Evolutionary conservation across 2,113 vertebrate genomes (phyloP).

Genomic region (Xiphorhynchus elegans): DNA sequence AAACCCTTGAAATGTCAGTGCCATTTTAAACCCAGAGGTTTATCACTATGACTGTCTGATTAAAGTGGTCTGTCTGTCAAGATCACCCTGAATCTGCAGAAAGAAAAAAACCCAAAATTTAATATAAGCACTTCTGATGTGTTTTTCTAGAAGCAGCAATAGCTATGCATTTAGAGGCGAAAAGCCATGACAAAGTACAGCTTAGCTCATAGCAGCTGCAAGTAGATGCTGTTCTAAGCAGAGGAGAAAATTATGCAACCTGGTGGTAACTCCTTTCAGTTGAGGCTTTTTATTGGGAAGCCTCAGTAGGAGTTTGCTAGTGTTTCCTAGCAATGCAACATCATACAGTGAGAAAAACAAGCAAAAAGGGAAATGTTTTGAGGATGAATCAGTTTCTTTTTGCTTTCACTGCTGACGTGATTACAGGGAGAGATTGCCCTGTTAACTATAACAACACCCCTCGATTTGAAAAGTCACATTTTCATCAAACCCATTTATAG

Average conservation of each 20-base stretch:
- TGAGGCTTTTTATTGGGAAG: slow-evolving; percentile 25
- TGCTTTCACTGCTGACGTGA: neutral
- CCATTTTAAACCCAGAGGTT: slow-evolving; percentile 9
- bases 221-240: slow-evolving; percentile 6
- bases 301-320: slow-evolving; percentile 7
- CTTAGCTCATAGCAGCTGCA: neutral
- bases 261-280: slow-evolving; percentile 13
- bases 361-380: slow-evolving; percentile 25
- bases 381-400: slow-evolving; percentile 25
- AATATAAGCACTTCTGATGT: neutral
- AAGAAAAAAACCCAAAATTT: neutral
- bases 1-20: slow-evolving; percentile 7
- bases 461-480: slow-evolving; percentile 7
- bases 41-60: neutral
- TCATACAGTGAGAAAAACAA: slow-evolving; percentile 42
- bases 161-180: neutral
- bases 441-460: neutral
- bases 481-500: slow-evolving; percentile 28
- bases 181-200: neutral
- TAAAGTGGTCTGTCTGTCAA: slow-evolving; percentile 23
- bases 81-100: neutral
- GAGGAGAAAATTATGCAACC: slow-evolving; percentile 38
- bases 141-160: neutral
- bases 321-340: slow-evolving; percentile 51
- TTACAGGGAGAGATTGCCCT: slow-evolving; percentile 1